Evolutionary conservation across 2,797 vertebrate genomes (phyloP).

Genomic region (Cirrhinus molitorella): DNA sequence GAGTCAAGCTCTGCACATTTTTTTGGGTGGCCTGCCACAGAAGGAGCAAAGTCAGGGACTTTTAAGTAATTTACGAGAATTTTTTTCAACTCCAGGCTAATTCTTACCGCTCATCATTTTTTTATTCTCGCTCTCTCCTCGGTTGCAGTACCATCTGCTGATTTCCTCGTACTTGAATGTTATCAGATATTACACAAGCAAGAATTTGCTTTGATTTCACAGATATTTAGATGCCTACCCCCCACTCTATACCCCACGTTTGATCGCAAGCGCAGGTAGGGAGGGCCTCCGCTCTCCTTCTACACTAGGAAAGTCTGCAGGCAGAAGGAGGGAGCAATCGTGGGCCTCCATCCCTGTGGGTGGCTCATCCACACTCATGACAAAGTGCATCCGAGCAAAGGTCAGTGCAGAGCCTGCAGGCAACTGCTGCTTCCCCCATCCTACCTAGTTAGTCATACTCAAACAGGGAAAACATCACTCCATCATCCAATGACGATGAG

Average conservation of each 20-base stretch:
- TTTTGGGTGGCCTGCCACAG: conserved; percentile 17
- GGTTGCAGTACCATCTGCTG: conserved; percentile 25
- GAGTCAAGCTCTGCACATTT: conserved; percentile 14
- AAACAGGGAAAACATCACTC: conserved; percentile 45
- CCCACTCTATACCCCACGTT: not conserved
- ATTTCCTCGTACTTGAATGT: conserved; percentile 4
- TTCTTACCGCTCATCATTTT: conserved; percentile 7
- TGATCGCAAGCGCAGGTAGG: conserved; percentile 24
- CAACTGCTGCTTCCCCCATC: conserved; percentile 57
- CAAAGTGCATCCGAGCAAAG: conserved; percentile 63
- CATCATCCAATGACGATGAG: conserved; percentile 45
- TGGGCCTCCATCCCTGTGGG: conserved; percentile 61
- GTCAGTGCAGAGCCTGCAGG: conserved; percentile 59
- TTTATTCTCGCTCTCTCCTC: not conserved
- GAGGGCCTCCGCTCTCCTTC: conserved; percentile 16
- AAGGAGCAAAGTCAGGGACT: conserved; percentile 23
- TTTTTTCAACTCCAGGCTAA: conserved; percentile 29
- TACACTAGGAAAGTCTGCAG: conserved; percentile 25
- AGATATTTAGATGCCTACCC: not conserved
- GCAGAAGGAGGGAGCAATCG: conserved; percentile 47
- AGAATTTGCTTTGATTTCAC: conserved; percentile 3
- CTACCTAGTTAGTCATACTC: conserved; percentile 62
- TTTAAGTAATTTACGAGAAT: conserved; percentile 20
- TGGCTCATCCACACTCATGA: conserved; percentile 60
- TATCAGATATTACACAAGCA: conserved; percentile 3